Conservation (phyloP, 2,888 invertebrate species). For the Phortica okadai region DNA sequence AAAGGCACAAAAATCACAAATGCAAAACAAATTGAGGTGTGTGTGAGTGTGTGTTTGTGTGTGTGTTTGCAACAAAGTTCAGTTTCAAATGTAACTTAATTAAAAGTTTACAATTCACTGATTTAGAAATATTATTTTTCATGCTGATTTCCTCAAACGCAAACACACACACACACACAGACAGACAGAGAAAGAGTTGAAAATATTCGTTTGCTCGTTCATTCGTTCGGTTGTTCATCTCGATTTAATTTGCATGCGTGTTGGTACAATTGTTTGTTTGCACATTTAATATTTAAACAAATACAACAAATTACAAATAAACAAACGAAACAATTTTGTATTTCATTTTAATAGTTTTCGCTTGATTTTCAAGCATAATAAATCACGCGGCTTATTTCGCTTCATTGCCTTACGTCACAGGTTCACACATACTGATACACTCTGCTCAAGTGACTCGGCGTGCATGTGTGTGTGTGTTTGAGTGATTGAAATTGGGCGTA, state of each 20-base stretch:
- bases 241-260: background rate
- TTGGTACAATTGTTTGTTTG: background rate
- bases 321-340: constrained; percentile 10
- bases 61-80: background rate
- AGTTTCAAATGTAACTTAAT: constrained; percentile 44
- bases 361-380: constrained; percentile 27
- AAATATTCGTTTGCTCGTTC: constrained; percentile 1
- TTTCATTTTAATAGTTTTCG: constrained; percentile 5
- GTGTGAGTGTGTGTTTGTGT: background rate
- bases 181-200: no score
- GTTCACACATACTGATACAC: no score
- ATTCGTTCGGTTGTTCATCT: background rate
- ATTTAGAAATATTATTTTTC: constrained; percentile 39
- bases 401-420: background rate
- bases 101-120: constrained; percentile 52
- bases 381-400: constrained; percentile 27
- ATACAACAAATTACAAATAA: background rate
- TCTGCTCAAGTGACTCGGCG: background rate
- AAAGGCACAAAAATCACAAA: no score
- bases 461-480: background rate
- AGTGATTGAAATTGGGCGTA: background rate
- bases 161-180: background rate
- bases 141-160: constrained; percentile 17
- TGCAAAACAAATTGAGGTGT: background rate
- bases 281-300: background rate